Percentiles rank a stretch among this genome's conserved stretches.
phyloP scores from a whole-genome alignment of 1,140 invertebrate species.

The Antheraea pernyi region DNA sequence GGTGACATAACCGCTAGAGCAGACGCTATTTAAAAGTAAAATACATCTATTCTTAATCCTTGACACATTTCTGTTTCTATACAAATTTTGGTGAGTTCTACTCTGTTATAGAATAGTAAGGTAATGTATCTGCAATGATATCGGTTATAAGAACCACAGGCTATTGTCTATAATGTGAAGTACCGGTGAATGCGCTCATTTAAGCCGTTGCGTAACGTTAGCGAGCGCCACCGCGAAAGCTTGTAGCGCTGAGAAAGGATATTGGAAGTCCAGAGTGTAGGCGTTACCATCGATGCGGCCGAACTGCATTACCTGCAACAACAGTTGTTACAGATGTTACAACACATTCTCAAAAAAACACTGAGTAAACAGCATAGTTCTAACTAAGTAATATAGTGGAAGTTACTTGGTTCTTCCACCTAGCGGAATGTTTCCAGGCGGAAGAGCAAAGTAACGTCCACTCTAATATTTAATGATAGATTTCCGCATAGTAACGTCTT shows the following conservation, averaged over 20 bases:
- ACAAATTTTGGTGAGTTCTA: too few species aligned
- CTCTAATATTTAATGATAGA: too few species aligned
- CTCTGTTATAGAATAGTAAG: background rate
- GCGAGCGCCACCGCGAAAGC: slow-evolving; percentile 98
- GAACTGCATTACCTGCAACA: slow-evolving; percentile 97
- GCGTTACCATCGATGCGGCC: slow-evolving; percentile 99
- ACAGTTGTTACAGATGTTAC: too few species aligned
- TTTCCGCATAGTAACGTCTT: too few species aligned
- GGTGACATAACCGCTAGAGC: too few species aligned
- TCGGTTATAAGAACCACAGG: slow-evolving; percentile 44
- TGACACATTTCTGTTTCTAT: background rate
- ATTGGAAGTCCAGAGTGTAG: slow-evolving; percentile 99
- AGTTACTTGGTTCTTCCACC: too few species aligned
- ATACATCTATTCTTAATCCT: background rate
- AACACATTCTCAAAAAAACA: too few species aligned
- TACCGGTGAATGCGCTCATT: slow-evolving; percentile 82
- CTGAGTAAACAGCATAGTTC: too few species aligned
- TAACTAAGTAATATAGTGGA: too few species aligned
- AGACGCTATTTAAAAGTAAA: background rate
- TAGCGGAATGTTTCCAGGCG: too few species aligned
- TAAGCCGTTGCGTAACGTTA: slow-evolving; percentile 98
- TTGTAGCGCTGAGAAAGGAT: slow-evolving; percentile 98
- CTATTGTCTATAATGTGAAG: slow-evolving; percentile 27
- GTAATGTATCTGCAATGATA: slow-evolving; percentile 19
- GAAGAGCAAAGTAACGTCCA: too few species aligned